Percentiles rank a stretch among this genome's conserved stretches.
Conservation (phyloP, 2,113 vertebrate genomes). For the Cinclus mexicanus region DNA sequence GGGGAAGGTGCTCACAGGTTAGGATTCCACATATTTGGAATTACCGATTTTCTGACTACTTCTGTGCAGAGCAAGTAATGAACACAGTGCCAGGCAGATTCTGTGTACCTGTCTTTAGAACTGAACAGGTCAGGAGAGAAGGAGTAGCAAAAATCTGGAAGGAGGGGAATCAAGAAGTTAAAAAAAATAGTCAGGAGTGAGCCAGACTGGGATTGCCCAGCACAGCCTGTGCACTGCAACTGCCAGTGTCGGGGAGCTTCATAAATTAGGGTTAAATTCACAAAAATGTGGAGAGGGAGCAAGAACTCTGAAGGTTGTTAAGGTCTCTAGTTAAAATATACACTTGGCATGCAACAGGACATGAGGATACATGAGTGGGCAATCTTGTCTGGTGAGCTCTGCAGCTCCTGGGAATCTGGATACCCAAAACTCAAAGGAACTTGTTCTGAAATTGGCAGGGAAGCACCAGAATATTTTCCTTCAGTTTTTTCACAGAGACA, state of each 20-base stretch:
- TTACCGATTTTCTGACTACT: background rate
- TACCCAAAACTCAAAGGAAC: background rate
- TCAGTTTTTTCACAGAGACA: background rate
- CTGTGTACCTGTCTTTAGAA: background rate
- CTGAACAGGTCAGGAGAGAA: background rate
- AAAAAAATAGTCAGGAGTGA: background rate
- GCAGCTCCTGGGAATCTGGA: background rate
- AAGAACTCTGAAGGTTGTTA: background rate
- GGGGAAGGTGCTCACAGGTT: background rate
- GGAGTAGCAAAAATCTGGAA: background rate
- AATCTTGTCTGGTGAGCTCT: background rate
- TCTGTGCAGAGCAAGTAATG: background rate
- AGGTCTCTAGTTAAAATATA: background rate
- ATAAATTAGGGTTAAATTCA: background rate
- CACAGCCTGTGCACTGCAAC: background rate
- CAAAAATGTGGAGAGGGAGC: background rate
- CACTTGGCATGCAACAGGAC: background rate
- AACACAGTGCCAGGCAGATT: background rate
- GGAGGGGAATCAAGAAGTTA: background rate
- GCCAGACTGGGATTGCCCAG: background rate
- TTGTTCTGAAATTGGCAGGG: background rate
- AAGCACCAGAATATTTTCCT: background rate
- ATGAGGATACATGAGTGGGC: background rate
- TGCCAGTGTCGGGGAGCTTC: background rate
- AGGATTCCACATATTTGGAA: background rate